Evolutionary conservation across 2,797 vertebrate genomes (phyloP).

Genomic region (Melanotaenia parkinsoni): DNA sequence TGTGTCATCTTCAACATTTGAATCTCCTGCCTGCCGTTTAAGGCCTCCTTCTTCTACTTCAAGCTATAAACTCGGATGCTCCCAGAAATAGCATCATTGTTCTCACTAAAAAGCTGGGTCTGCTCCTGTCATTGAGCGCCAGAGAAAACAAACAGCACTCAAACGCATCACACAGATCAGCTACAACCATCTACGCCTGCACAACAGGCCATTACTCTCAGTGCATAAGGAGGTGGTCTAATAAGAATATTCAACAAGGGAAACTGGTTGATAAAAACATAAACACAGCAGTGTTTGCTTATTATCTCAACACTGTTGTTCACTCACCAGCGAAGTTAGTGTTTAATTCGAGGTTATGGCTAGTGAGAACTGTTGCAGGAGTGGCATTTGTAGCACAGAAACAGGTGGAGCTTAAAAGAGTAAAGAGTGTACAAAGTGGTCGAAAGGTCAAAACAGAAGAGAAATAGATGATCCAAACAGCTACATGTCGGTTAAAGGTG

Average conservation of each 20-base stretch:
- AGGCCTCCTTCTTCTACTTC: constrained; percentile 9
- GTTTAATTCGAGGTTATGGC: not conserved
- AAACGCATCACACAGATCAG: not conserved
- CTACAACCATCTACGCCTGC: not conserved
- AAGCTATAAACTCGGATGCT: not conserved
- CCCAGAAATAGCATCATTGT: constrained; percentile 16
- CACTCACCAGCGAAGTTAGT: not conserved
- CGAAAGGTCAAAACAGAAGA: not conserved
- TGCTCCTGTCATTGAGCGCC: not conserved
- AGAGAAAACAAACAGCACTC: not conserved
- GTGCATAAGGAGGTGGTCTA: not conserved
- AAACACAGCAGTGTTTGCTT: not conserved
- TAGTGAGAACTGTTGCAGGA: not conserved
- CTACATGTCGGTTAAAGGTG: not conserved
- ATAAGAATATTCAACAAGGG: not conserved
- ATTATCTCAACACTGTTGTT: not conserved
- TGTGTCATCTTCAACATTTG: constrained; percentile 9
- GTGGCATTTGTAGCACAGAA: not conserved
- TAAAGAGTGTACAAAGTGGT: not conserved
- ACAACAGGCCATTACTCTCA: not conserved
- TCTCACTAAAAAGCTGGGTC: not conserved
- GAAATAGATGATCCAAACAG: too few species aligned
- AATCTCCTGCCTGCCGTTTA: not conserved
- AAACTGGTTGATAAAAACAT: not conserved
- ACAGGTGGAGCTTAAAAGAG: not conserved